These are phyloP conservation scores for Nebria salina DNA, from an alignment of 2,888 invertebrate species.

Conservation along the genomic window DNA sequence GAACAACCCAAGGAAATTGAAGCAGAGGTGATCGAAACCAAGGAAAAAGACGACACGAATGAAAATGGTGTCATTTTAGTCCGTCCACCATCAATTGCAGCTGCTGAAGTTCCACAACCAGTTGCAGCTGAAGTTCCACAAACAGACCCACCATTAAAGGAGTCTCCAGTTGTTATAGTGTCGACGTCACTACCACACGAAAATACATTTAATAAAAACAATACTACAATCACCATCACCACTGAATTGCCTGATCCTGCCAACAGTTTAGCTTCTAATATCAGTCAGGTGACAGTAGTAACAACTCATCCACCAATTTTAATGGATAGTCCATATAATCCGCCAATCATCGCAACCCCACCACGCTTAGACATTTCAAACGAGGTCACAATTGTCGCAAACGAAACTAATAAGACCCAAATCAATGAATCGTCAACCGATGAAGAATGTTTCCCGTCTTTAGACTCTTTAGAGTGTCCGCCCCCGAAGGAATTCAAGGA, in stretches of 20 bases:
- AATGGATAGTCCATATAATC: constrained; percentile 68
- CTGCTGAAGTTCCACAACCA: constrained; percentile 11
- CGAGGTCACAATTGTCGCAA: constrained; percentile 83
- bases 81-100: constrained; percentile 25
- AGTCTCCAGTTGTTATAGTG: constrained; percentile 57
- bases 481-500: constrained; percentile 62
- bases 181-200: constrained; percentile 56
- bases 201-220: constrained; percentile 60
- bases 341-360: constrained; percentile 62
- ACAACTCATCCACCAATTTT: constrained; percentile 85
- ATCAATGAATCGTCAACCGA: constrained; percentile 76
- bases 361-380: constrained; percentile 66
- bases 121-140: constrained; percentile 49
- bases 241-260: constrained; percentile 68
- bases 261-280: constrained; percentile 79
- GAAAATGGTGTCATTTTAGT: constrained; percentile 37
- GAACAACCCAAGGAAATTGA: constrained; percentile 40
- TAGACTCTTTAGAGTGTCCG: constrained; percentile 78
- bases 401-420: constrained; percentile 77
- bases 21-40: constrained; percentile 33
- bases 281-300: constrained; percentile 84
- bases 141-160: constrained; percentile 42
- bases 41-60: constrained; percentile 12
- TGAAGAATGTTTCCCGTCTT: constrained; percentile 76
- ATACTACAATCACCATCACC: constrained; percentile 65